Percentiles rank a stretch among this genome's conserved stretches.
phyloP scores from a whole-genome alignment of 2,888 invertebrate species.

The Cosmorhoe ocellata region DNA sequence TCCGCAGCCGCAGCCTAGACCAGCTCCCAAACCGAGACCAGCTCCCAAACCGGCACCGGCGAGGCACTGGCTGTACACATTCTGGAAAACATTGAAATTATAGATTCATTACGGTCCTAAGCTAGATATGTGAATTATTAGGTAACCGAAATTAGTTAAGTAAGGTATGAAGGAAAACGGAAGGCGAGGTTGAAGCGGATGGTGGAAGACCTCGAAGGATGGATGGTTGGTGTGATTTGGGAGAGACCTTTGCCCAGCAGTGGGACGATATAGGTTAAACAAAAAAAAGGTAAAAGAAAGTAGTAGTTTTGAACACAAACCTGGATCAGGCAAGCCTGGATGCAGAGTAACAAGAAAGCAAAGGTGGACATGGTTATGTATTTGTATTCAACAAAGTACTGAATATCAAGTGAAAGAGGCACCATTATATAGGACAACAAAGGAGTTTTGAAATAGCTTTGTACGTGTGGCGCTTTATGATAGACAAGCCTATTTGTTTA shows the following conservation, averaged over 20 bases:
- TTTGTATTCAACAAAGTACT: slow-evolving; percentile 8
- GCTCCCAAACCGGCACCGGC: slow-evolving; percentile 2
- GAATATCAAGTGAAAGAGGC: slow-evolving; percentile 3
- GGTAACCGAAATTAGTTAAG: too few species aligned
- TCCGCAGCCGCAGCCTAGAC: slow-evolving; percentile 11
- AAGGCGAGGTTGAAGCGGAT: too few species aligned
- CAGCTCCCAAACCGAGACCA: slow-evolving; percentile 5
- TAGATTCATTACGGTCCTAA: neutral
- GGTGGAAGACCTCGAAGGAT: too few species aligned
- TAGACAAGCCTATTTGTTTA: neutral
- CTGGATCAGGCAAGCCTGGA: slow-evolving; percentile 46
- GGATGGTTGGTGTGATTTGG: too few species aligned
- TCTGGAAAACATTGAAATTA: slow-evolving; percentile 9
- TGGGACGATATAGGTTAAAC: too few species aligned
- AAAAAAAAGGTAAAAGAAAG: too few species aligned
- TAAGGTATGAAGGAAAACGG: too few species aligned
- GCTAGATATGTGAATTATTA: too few species aligned
- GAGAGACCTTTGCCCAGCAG: too few species aligned
- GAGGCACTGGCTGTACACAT: slow-evolving; percentile 13
- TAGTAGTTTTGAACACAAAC: slow-evolving; percentile 27
- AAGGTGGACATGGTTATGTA: slow-evolving; percentile 41
- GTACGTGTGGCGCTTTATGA: neutral
- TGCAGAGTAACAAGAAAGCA: slow-evolving; percentile 38
- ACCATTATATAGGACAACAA: slow-evolving; percentile 15
- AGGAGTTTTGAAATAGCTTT: slow-evolving; percentile 3